phyloP scores from a whole-genome alignment of 2,888 invertebrate species.

The Arge pagana region DNA sequence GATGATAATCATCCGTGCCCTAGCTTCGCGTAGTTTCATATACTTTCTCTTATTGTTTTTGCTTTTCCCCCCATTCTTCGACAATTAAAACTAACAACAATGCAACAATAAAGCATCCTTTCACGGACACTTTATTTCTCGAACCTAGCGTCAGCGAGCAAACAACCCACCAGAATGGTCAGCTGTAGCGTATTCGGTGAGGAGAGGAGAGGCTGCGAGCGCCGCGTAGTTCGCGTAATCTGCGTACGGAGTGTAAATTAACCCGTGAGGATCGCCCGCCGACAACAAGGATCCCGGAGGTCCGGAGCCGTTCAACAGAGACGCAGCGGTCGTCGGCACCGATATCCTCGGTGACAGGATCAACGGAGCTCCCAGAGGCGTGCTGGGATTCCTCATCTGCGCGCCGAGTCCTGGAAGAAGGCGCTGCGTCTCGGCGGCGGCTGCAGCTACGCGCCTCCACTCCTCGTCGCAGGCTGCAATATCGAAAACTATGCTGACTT shows the following conservation, averaged over 20 bases:
- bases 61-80: no score
- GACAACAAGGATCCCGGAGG: slow-evolving; percentile 71
- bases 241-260: slow-evolving; percentile 87
- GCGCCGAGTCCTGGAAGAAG: slow-evolving; percentile 72
- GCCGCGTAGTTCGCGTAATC: slow-evolving; percentile 92
- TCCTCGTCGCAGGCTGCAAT: slow-evolving; percentile 80
- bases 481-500: slow-evolving; percentile 60
- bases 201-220: slow-evolving; percentile 76
- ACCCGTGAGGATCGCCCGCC: slow-evolving; percentile 75
- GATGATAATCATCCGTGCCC: not conserved
- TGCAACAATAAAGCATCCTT: slow-evolving; percentile 24
- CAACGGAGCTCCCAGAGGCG: slow-evolving; percentile 88
- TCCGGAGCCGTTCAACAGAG: slow-evolving; percentile 64
- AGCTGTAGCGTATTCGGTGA: slow-evolving; percentile 82
- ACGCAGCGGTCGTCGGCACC: slow-evolving; percentile 76
- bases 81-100: slow-evolving; percentile 23
- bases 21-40: no score
- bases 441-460: slow-evolving; percentile 83
- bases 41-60: no score
- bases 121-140: slow-evolving; percentile 43
- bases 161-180: slow-evolving; percentile 97
- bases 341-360: slow-evolving; percentile 91
- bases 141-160: slow-evolving; percentile 75
- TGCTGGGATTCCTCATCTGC: slow-evolving; percentile 68
- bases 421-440: slow-evolving; percentile 80